Conservation (phyloP, 2,888 invertebrate genomes). For the Drosophila anomalipes region DNA sequence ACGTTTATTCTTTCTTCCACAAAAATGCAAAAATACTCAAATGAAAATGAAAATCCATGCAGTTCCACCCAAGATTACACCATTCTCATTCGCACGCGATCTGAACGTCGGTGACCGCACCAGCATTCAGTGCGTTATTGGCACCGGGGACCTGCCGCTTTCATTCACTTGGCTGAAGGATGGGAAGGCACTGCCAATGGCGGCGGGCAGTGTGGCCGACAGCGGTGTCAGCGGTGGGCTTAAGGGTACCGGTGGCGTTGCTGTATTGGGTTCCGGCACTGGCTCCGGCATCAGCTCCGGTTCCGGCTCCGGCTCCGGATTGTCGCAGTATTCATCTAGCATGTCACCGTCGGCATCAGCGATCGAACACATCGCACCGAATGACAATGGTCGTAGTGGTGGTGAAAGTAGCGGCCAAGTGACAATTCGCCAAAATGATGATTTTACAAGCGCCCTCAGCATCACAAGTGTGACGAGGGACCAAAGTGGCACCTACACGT, state of each 20-base stretch:
- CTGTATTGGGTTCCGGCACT: conserved; percentile 63
- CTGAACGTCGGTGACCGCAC: conserved; percentile 88
- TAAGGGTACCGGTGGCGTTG: conserved; percentile 82
- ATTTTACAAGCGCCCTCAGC: conserved; percentile 88
- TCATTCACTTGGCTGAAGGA: conserved; percentile 89
- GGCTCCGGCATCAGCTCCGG: conserved; percentile 33
- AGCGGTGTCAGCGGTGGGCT: conserved; percentile 73
- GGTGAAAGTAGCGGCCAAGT: conserved; percentile 85
- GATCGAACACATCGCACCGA: conserved; percentile 53
- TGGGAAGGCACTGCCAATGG: conserved; percentile 85
- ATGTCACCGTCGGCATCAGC: conserved; percentile 42
- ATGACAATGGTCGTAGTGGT: conserved; percentile 83
- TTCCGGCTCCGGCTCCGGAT: conserved; percentile 42
- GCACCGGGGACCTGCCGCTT: conserved; percentile 88
- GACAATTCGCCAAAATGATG: conserved; percentile 87
- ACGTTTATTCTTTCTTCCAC: conserved; percentile 13
- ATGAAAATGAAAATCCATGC: conserved; percentile 47
- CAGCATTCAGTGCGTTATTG: conserved; percentile 88
- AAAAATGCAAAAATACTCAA: conserved; percentile 5
- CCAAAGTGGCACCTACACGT: conserved; percentile 88
- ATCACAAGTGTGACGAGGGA: conserved; percentile 87
- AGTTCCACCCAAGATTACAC: conserved; percentile 89
- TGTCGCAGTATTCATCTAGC: conserved; percentile 48
- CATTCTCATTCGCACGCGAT: conserved; percentile 88
- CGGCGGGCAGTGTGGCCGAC: conserved; percentile 55